Percentiles rank a stretch among this genome's conserved stretches.
Conservation (phyloP, 2,797 vertebrate species). For the Lophotriccus pileatus region DNA sequence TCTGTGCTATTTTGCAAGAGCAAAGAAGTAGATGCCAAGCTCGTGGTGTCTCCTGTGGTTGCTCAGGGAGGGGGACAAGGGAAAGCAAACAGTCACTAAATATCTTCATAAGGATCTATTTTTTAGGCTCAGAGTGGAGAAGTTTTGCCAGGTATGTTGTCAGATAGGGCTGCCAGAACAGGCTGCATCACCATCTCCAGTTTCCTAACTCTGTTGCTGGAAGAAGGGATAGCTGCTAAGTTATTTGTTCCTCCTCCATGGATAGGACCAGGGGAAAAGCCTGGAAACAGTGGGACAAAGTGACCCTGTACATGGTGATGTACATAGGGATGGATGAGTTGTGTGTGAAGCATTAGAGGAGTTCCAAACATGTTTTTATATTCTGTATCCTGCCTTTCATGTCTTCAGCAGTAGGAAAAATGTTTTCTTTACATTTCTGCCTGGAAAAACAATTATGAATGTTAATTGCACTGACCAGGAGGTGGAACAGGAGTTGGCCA, state of each 20-base stretch:
- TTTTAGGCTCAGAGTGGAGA: neutral
- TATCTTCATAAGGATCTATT: neutral
- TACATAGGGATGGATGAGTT: neutral
- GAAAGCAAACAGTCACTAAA: neutral
- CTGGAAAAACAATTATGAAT: conserved; percentile 61
- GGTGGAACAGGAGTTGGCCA: conserved; percentile 15
- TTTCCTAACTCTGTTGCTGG: neutral
- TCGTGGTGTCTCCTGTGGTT: neutral
- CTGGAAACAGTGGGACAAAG: neutral
- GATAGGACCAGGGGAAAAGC: neutral
- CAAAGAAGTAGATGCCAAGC: neutral
- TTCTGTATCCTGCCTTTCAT: conserved; percentile 42
- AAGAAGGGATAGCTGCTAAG: neutral
- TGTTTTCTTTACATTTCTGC: conserved; percentile 35
- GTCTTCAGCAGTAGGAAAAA: neutral
- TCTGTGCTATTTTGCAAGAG: neutral
- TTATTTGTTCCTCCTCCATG: neutral
- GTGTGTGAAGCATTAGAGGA: neutral
- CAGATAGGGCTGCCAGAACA: neutral
- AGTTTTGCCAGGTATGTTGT: neutral
- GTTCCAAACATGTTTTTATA: conserved; percentile 4
- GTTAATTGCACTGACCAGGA: conserved; percentile 31
- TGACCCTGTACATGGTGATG: neutral
- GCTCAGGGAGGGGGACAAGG: neutral
- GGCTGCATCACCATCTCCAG: neutral